Conservation (phyloP, 1,140 invertebrate species). For the Drosophila leontia region DNA sequence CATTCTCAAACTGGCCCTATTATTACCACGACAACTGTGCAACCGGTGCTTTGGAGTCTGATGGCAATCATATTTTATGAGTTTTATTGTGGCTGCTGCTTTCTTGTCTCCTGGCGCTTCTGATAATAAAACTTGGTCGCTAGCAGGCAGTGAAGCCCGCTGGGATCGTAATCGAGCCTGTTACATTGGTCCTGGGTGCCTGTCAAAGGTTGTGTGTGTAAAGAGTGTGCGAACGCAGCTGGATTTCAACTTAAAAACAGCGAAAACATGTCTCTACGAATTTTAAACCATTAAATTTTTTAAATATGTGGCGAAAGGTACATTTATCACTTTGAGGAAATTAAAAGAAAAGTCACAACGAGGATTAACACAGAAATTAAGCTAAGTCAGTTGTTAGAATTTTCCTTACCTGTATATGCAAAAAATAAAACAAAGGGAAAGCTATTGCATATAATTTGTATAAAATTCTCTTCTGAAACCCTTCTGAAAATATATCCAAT, state of each 20-base stretch:
- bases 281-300: constrained; percentile 11
- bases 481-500: background rate
- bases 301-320: background rate
- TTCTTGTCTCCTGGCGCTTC: constrained; percentile 51
- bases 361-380: background rate
- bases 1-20: background rate
- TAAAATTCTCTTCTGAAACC: background rate
- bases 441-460: background rate
- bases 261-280: background rate
- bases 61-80: constrained; percentile 83
- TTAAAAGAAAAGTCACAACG: background rate
- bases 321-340: background rate
- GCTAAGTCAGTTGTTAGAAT: background rate
- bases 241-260: constrained; percentile 24
- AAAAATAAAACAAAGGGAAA: background rate
- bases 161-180: constrained; percentile 78
- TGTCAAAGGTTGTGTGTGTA: constrained; percentile 1
- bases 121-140: constrained; percentile 79
- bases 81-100: constrained; percentile 56
- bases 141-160: constrained; percentile 65
- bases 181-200: constrained; percentile 58
- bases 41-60: constrained; percentile 36
- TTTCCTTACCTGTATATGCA: background rate
- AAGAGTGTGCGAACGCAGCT: constrained; percentile 40
- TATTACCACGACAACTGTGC: background rate